Percentiles rank a stretch among this genome's conserved stretches.
These are phyloP conservation scores for Fopius arisanus DNA, from an alignment of 1,140 invertebrate genomes.

Conservation along the genomic window DNA sequence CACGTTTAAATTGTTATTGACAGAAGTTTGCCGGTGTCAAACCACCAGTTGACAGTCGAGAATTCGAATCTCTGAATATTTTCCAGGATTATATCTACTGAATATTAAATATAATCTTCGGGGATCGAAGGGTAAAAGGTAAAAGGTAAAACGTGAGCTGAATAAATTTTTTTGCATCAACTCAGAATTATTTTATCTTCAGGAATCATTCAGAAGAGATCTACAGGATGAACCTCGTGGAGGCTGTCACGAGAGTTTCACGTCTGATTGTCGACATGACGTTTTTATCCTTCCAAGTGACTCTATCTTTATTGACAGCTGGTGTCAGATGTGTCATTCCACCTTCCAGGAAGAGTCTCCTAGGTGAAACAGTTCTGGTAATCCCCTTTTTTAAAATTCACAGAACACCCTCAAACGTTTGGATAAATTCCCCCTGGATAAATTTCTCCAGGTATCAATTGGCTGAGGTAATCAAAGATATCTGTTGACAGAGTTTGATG, in stretches of 20 bases:
- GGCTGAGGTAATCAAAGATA: too few species aligned
- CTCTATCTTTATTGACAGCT: conserved; percentile 38
- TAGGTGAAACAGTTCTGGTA: conserved; percentile 51
- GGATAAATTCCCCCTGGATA: background rate
- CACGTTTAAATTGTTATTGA: background rate
- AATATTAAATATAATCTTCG: too few species aligned
- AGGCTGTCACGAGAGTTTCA: background rate
- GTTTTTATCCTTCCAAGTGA: conserved; percentile 41
- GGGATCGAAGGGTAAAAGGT: too few species aligned
- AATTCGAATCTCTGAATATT: background rate
- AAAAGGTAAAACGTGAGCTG: too few species aligned
- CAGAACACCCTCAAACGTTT: too few species aligned
- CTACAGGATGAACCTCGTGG: background rate
- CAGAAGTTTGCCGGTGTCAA: background rate
- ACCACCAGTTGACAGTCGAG: background rate
- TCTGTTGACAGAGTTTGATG: too few species aligned
- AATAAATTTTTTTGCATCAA: too few species aligned
- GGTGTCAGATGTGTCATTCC: conserved; percentile 42
- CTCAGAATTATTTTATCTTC: too few species aligned
- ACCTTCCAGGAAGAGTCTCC: conserved; percentile 39
- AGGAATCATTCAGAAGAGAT: background rate
- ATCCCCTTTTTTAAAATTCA: too few species aligned
- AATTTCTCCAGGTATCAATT: background rate
- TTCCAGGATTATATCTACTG: background rate
- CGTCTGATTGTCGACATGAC: conserved; percentile 37